Evolutionary conservation across 2,797 vertebrate species (phyloP), one percentile per base, ranked within the genome.

Genomic region (Chaenodraco wilsoni): DNA sequence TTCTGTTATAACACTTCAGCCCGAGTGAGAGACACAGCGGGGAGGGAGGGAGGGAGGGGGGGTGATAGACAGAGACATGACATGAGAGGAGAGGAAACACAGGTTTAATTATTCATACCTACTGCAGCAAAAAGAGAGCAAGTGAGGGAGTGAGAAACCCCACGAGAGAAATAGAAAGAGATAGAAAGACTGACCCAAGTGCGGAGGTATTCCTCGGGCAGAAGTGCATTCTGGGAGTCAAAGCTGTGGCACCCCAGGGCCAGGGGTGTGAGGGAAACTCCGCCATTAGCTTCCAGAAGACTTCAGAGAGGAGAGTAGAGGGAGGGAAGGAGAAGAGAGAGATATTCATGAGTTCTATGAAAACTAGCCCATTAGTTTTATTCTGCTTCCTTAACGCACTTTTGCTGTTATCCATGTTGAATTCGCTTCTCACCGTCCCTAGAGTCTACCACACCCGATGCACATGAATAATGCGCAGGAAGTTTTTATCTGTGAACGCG

Each of bases 101-200:
- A 86, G 83, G 74, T 93, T 94, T 92, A 94, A 94, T 94, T 94
- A 94, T 94, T 95, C 90, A 94, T 88, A 88, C 82, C 84, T 85
- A 87, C 88, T 91, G 91, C 89, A 89, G 89, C 76, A 88, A 81
- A 87, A 75, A 72, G 67, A 69, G 75, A 73, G 65, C 7, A 27
- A 72, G 72, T 1, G 48, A 82, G 19, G 16, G 69, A 60, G 54
- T 41, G 63, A 73, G 48, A 77, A 65, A 76, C 40, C 70, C 43
- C 0, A 4, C 51, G 54, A 54, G 44, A 72, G 46, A 61, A 44
- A 66, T 55, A 43, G 12, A 79, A 52, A 67, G 45, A 54, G 72
- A 65, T 82, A 76, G 79, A 66, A 74, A 58, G 81, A 69, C 31
- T 90, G 84, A 89, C 89, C 90, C 85, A 90, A 79, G 92, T 86